These are phyloP conservation scores for Mesorhabditis sp. DNA, from an alignment of 2,888 invertebrate genomes.

Conservation along the genomic window DNA sequence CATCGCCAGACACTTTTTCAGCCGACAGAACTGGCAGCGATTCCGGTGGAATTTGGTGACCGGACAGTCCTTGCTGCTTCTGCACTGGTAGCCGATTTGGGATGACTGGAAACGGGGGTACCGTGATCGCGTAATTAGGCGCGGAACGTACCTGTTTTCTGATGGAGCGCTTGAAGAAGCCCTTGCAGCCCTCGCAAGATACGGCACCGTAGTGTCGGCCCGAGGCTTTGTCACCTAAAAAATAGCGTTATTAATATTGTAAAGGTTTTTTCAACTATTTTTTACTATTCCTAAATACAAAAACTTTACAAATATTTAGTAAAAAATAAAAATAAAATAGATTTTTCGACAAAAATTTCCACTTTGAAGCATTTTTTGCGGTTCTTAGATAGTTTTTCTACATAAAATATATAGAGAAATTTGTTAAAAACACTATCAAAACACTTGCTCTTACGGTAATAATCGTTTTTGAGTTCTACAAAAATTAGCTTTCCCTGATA, in stretches of 20 bases:
- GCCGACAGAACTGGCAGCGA: conserved; percentile 93
- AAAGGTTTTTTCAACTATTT: too few species aligned
- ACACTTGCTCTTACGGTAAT: too few species aligned
- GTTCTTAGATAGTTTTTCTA: too few species aligned
- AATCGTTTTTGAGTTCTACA: too few species aligned
- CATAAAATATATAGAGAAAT: too few species aligned
- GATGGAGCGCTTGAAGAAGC: conserved; percentile 91
- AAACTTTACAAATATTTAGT: too few species aligned
- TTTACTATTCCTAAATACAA: too few species aligned
- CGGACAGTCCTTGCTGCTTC: conserved; percentile 91
- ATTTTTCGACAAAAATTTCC: too few species aligned
- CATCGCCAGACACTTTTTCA: conserved; percentile 93
- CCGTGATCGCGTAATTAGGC: background rate
- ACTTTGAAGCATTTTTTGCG: too few species aligned
- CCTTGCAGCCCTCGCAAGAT: conserved; percentile 72
- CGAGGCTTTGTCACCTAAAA: conserved; percentile 51
- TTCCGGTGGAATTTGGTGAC: conserved; percentile 97
- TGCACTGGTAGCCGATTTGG: conserved; percentile 80
- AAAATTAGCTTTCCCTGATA: too few species aligned
- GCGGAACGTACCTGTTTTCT: conserved; percentile 72
- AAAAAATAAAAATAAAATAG: too few species aligned
- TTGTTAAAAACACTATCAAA: too few species aligned
- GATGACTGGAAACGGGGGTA: background rate
- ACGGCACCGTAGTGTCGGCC: conserved; percentile 54
- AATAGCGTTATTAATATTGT: conserved; percentile 17